A percentile compares a stretch with the other conserved stretches of the same genome.
Evolutionary conservation across 2,888 invertebrate species (phyloP).

Genomic region (Monopis laevigella): DNA sequence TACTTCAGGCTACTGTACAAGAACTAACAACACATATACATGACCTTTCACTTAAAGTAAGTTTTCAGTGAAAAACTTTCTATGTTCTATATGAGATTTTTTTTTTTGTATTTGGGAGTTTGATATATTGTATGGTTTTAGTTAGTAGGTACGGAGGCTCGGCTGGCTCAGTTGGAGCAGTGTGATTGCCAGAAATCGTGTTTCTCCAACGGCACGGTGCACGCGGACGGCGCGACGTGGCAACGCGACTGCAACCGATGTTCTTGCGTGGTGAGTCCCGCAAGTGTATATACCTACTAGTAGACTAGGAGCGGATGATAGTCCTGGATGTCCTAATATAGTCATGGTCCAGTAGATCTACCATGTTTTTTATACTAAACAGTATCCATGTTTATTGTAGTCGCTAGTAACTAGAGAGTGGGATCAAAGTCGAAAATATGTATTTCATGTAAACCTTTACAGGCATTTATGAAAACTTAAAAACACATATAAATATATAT

Average conservation of each 20-base stretch:
- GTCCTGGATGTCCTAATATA: too few species aligned
- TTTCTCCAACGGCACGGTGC: conserved; percentile 80
- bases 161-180: conserved; percentile 81
- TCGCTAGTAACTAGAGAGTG: too few species aligned
- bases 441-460: too few species aligned
- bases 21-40: conserved; percentile 82
- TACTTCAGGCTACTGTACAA: conserved; percentile 84
- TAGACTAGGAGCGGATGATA: too few species aligned
- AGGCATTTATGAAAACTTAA: too few species aligned
- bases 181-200: conserved; percentile 93
- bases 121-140: conserved; percentile 40
- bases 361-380: too few species aligned
- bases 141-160: conserved; percentile 83
- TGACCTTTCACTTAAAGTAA: conserved; percentile 86
- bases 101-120: neutral
- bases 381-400: too few species aligned
- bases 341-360: too few species aligned
- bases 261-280: conserved; percentile 83
- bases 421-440: too few species aligned
- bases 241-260: conserved; percentile 86
- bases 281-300: too few species aligned
- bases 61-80: neutral
- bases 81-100: neutral
- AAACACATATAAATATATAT: too few species aligned
- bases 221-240: conserved; percentile 88